These are phyloP conservation scores for Petromus typicus DNA, from an alignment of 2,113 vertebrate genomes.

Conservation along the genomic window DNA sequence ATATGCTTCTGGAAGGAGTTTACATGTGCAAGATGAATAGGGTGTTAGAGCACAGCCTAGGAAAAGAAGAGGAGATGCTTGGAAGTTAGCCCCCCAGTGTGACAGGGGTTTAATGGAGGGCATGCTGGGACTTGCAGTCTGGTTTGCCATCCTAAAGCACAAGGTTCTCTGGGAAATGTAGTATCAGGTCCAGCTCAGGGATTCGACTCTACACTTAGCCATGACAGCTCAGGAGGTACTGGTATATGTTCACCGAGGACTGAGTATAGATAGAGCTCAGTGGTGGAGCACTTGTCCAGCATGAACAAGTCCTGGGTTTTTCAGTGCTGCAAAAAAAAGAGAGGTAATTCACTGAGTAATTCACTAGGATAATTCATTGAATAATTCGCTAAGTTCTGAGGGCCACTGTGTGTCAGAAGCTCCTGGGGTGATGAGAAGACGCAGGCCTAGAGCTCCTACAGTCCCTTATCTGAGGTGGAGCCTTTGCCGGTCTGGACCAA, in stretches of 20 bases:
- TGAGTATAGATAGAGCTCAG: background rate
- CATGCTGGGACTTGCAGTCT: slow-evolving; percentile 81
- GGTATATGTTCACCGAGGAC: slow-evolving; percentile 34
- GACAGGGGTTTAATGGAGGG: slow-evolving; percentile 47
- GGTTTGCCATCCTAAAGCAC: background rate
- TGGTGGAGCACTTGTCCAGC: background rate
- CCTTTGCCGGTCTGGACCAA: background rate
- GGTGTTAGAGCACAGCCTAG: background rate
- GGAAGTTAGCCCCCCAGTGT: background rate
- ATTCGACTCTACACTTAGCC: background rate
- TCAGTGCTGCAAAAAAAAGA: background rate
- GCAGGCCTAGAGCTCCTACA: background rate
- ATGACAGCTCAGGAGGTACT: slow-evolving; percentile 76
- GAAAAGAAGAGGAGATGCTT: background rate
- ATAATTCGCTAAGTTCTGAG: background rate
- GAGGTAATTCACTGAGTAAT: background rate
- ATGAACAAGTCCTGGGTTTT: background rate
- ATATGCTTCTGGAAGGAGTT: background rate
- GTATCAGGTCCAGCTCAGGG: background rate
- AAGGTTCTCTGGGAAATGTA: slow-evolving; percentile 73
- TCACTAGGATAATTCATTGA: background rate
- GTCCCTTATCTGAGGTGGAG: background rate
- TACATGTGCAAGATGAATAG: background rate
- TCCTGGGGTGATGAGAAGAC: background rate
- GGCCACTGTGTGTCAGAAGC: background rate